Evolutionary conservation across 2,797 vertebrate species (phyloP).

Genomic region (Brachyrhaphis roseni): DNA sequence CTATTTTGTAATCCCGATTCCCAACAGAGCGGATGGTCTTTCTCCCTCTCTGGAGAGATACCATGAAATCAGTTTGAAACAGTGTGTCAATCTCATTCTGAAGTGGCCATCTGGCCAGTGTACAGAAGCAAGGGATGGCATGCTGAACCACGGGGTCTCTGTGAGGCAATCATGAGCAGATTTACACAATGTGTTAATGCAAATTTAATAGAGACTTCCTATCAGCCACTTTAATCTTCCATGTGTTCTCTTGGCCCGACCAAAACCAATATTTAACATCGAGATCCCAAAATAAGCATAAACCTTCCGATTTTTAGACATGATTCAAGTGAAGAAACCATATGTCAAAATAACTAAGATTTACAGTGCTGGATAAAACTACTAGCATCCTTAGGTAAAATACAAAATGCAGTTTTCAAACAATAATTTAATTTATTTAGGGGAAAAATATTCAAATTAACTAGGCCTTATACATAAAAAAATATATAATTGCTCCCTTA

Average conservation of each 20-base stretch:
- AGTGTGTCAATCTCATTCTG: constrained; percentile 96
- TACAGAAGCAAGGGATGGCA: constrained; percentile 89
- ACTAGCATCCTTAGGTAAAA: not conserved
- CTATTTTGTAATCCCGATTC: constrained; percentile 99
- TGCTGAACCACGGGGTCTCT: constrained; percentile 86
- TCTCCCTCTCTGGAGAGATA: constrained; percentile 91
- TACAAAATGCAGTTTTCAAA: not conserved
- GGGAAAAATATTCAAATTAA: not conserved
- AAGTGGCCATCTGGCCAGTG: constrained; percentile 98
- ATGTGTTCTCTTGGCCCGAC: constrained; percentile 69
- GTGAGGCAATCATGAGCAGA: constrained; percentile 89
- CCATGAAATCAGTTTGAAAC: constrained; percentile 99
- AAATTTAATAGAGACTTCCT: constrained; percentile 88
- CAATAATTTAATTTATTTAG: not conserved
- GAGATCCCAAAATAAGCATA: constrained; percentile 20
- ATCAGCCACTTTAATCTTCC: constrained; percentile 81
- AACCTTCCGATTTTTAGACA: constrained; percentile 17
- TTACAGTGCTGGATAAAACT: not conserved
- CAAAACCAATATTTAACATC: constrained; percentile 47
- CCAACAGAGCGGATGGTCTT: constrained; percentile 94
- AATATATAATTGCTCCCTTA: not conserved
- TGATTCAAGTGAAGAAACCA: not conserved
- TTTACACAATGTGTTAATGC: constrained; percentile 88
- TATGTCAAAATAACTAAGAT: not conserved
- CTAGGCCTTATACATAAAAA: not conserved